Base-by-base conservation (phyloP, 2,113 vertebrate species). In the Hippocampus guttulatus region DNA sequence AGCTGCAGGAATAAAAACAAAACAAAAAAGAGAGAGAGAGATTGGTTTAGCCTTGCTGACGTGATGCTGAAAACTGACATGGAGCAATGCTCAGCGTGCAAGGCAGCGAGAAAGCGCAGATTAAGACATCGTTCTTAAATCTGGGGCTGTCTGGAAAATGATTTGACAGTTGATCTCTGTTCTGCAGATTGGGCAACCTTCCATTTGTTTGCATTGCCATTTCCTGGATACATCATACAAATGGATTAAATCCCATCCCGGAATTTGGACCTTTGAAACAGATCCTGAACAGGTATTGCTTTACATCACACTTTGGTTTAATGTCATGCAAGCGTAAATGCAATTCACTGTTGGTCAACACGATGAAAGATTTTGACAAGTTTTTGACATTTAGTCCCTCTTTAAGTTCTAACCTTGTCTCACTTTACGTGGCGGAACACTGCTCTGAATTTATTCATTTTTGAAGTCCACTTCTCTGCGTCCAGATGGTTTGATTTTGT, bases 1-100 rank as follows among this genome's bases (percentile, higher is more conserved):
- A 85, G 95, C 97, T 99, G 88, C 11, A 66, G 74, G 55, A 76
- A 75, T 78, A 82, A 87, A 76, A 91, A 67, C 89, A 70, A 72
- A 75, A 73, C 23, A 70, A 70, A 47, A 38, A 6, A 5, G 30
- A 38, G 33, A 58, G 15, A 58, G 25, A 58, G 14, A 23, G 12
- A 58, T 58, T 12, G 12, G 12, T 64, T 87, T 69, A 84, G 70
- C 45, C 67, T 60, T 68, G 75, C 69, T 76, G 68, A 74, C 40
- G 71, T 40, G 15, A 58, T 10, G 12, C 64, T 8, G 45, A 65
- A 58, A 67, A 75, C 33, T 43, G 55, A 66, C 61, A 64, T 18
- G 14, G 41, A 27, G 18, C 7, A 23, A 65, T 23, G 21, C 40
- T 25, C 20, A 64, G 21, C 11, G 38, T 43, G 58, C 16, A 61